Conservation (phyloP, 1,140 invertebrate species). For the Trachelipus rathkii region DNA sequence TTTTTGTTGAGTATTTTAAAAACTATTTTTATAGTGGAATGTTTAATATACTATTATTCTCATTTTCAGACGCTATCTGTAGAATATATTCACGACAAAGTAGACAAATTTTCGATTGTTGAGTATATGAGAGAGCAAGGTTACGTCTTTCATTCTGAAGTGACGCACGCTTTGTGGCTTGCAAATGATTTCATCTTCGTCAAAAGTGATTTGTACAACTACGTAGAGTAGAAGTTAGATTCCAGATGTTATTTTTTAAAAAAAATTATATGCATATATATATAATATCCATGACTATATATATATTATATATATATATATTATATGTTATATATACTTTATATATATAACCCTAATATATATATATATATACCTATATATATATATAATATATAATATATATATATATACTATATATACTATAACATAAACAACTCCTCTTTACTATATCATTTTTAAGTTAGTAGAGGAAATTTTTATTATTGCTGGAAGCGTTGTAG, state of each 20-base stretch:
- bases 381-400: slow-evolving; percentile 13
- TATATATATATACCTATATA: slow-evolving; percentile 1
- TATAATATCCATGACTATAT: background rate
- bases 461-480: no score
- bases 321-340: slow-evolving; percentile 11
- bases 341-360: slow-evolving; percentile 8
- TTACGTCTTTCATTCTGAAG: slow-evolving; percentile 50
- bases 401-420: slow-evolving; percentile 1
- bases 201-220: slow-evolving; percentile 44
- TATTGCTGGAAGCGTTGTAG: no score
- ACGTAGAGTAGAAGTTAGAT: background rate
- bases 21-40: no score
- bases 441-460: no score
- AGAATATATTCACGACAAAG: slow-evolving; percentile 47
- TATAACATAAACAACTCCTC: no score
- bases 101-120: slow-evolving; percentile 49
- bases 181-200: slow-evolving; percentile 56
- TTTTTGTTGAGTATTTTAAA: no score
- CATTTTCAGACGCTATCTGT: slow-evolving; percentile 43
- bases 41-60: background rate
- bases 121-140: slow-evolving; percentile 50
- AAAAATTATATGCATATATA: background rate
- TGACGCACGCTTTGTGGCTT: slow-evolving; percentile 50
- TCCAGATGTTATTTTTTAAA: background rate
- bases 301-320: slow-evolving; percentile 5